Evolutionary conservation across 2,888 invertebrate genomes (phyloP).

Genomic region (Keiferia lycopersicella): DNA sequence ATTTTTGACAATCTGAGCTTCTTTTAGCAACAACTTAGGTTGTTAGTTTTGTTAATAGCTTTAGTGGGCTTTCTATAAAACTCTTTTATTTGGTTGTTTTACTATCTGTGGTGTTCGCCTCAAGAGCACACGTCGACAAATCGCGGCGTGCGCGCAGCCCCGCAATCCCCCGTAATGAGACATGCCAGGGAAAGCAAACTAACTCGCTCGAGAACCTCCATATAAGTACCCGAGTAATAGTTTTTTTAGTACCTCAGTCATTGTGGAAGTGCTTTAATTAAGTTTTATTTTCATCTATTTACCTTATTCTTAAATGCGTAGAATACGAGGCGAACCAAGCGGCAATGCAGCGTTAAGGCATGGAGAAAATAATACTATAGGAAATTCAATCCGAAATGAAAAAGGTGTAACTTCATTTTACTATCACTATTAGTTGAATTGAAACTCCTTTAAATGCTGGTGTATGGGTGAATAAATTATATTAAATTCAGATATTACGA

Average conservation of each 20-base stretch:
- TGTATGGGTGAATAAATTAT: too few relatives aligned
- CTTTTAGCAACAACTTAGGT: too few relatives aligned
- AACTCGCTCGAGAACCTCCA: conserved; percentile 1
- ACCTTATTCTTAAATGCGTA: conserved; percentile 2
- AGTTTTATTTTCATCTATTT: conserved; percentile 3
- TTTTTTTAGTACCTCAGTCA: not conserved
- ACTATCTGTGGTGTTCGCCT: conserved; percentile 26
- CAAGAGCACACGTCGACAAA: conserved; percentile 30
- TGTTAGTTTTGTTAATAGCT: too few relatives aligned
- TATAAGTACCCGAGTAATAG: not conserved
- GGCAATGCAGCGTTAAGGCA: not conserved
- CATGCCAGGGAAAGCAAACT: conserved; percentile 14
- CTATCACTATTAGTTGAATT: too few relatives aligned
- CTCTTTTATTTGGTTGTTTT: too few relatives aligned
- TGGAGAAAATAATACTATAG: too few relatives aligned
- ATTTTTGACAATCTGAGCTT: too few relatives aligned
- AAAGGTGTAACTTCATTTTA: too few relatives aligned
- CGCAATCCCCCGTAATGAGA: conserved; percentile 39
- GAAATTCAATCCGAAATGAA: too few relatives aligned
- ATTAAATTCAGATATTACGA: too few relatives aligned
- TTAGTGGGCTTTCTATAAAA: too few relatives aligned
- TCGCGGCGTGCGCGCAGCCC: conserved; percentile 29
- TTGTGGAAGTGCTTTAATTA: not conserved
- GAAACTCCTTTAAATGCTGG: too few relatives aligned
- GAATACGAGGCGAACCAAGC: not conserved